Evolutionary conservation across 2,888 invertebrate species (phyloP), one percentile per base, ranked within the genome.

Genomic region (Meloe dianella): DNA sequence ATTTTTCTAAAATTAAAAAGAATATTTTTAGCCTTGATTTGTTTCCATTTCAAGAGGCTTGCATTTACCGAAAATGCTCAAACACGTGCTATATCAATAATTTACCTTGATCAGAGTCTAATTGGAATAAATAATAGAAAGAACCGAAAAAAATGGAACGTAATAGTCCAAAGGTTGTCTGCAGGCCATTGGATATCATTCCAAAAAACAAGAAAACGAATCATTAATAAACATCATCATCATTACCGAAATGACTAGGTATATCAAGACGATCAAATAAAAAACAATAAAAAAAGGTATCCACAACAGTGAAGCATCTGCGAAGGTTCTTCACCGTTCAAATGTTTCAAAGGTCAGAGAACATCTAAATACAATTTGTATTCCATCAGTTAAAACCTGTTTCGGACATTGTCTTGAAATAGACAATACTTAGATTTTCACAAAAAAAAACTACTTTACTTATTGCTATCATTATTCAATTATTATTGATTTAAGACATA

Each of bases 251-350:
- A 8, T 7, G n/a, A 17, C 7, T 38, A 9, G n/a, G 41, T n/a
- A 12, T 8, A 41, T 41, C 17, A 41, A 17, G 41, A 4, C n/a
- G 17, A 41, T 17, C 1, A 41, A 17, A 41, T 10, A 5, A 41
- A 4, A 41, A n/a, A 7, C 17, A 6, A n/a, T 1, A n/a, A 17
- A n/a, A n/a, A n/a, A n/a, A 7, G 7, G 5, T 27, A 27, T n/a
- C n/a, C n/a, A n/a, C n/a, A 38, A n/a, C n/a, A 32, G 32, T 10
- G 8, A 5, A 32, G 38, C 14, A 38, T 10, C 38, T n/a, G 0
- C n/a, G 54, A 54, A 54, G 54, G 54, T 22, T 24, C 22, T 54
- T 54, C 22, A 54, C 24, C 54, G 54, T 22, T 54, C 24, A 54
- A 24, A 12, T 9, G 47, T n/a, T 20, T 20, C 54, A 9, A 54